Base-by-base conservation (phyloP, 2,113 vertebrate species). In the Columbina picui region DNA sequence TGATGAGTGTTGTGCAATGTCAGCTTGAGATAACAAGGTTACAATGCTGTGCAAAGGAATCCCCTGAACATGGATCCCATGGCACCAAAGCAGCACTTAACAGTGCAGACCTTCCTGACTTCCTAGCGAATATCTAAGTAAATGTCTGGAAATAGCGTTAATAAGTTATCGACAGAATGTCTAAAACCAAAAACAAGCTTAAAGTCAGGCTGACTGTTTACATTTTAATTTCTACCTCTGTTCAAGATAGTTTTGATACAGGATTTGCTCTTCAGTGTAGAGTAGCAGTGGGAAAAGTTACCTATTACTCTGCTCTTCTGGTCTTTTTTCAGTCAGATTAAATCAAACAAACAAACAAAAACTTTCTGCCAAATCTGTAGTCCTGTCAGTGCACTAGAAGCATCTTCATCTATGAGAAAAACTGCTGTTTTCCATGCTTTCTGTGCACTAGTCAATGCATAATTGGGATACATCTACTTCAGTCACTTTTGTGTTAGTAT, bases 21-120 rank as follows among this genome's bases (percentile, higher is more conserved):
- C 68, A 92, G 0, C 75, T 94, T 21, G 18, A 95, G 97, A 98
- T 98, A 96, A 97, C n/a, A 29, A 82, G 64, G 47, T 81, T 69
- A 12, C 60, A 94, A 22, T 10, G 3, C 2, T 69, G 59, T 18
- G 38, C 63, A 87, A 82, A 71, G 50, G 85, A 95, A 89, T 93
- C 67, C 75, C 19, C 69, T 87, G 83, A 84, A 91, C 57, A 52
- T 25, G 93, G 80, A 91, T 76, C 53, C 67, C 64, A 34, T 78
- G 53, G 65, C 67, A 94, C 38, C 63, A 79, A 96, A 78, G 55
- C 57, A 94, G 70, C 71, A 67, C 22, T 91, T 93, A 81, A 39
- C 43, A 74, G 18, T 43, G n/a, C 45, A 84, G 47, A 36, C 45
- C 61, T 63, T n/a, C 1, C 18, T 59, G 64, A 83, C 26, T 88